Evolutionary conservation across 2,797 vertebrate genomes (phyloP), one percentile per base, ranked within the genome.

Genomic region (Eidolon dupreanum): DNA sequence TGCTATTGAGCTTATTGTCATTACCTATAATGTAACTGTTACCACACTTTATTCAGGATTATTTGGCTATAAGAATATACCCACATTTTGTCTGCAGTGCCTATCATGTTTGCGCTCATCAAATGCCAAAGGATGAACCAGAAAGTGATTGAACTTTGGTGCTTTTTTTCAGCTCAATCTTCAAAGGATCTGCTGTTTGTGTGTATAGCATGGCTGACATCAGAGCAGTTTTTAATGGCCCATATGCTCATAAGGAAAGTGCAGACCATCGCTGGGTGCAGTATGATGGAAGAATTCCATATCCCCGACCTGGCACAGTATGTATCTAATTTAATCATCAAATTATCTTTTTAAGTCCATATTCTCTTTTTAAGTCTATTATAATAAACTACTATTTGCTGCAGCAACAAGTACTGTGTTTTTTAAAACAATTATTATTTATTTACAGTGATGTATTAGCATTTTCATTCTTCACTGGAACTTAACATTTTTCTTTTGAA

Each of bases 181-280:
- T 99, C 98, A 99, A 99, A 96, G 99, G 99, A 94, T 99, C 99
- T 41, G 99, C 99, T 1, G 99, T 99, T 79, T 99, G 99, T 96
- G 98, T 99, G 88, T 99, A 99, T 97, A 99, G 98, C 97, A 99
- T 99, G 99, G 99, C 99, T 5, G 99, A 99, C 78, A 99, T 99
- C 95, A 98, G 99, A 95, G 99, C 99, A 0, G 99, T 98, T 65
- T 99, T 99, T 97, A 99, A 99, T 4, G 99, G 99, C 59, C 99
- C 99, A 0, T 99, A 99, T 3, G 99, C 99, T 15, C 99, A 99
- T 98, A 99, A 99, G 97, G 99, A 99, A 97, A 99, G 99, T 31
- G 99, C 98, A 0, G 99, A 99, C 97, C 99, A 99, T 97, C 99
- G 99, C 31, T 99, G 99, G 99, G 99, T 99, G 5, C 99, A 99